Conservation (phyloP, 1,140 invertebrate genomes). For the Trichonephila clavata region DNA sequence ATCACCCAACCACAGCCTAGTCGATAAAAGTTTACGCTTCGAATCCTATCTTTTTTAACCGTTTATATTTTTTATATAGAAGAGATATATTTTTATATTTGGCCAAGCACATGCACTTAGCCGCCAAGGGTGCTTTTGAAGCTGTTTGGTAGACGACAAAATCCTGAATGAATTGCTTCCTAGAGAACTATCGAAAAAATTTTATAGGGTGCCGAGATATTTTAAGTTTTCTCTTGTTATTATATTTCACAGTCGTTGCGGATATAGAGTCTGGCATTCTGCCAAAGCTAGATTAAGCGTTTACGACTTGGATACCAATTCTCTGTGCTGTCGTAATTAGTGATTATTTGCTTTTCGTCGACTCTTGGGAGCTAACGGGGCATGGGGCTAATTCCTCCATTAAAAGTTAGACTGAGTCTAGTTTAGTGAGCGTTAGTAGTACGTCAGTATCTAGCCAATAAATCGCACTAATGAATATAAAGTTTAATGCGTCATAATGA, state of each 20-base stretch:
- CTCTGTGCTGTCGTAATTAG: conserved; percentile 37
- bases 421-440: not conserved
- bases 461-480: conserved; percentile 19
- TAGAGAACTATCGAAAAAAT: conserved; percentile 57
- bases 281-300: conserved; percentile 44
- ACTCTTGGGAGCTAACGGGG: not conserved
- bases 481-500: conserved; percentile 46
- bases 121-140: conserved; percentile 68
- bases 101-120: conserved; percentile 54
- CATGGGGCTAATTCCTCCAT: conserved; percentile 20
- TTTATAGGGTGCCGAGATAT: conserved; percentile 56
- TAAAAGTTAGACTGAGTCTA: conserved; percentile 38
- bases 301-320: conserved; percentile 42
- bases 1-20: conserved; percentile 34
- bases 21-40: conserved; percentile 70
- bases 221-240: conserved; percentile 57
- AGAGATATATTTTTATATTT: conserved; percentile 69
- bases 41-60: conserved; percentile 44
- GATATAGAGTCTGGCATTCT: conserved; percentile 28
- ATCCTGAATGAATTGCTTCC: conserved; percentile 68
- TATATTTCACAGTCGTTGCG: conserved; percentile 46
- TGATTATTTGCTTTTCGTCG: conserved; percentile 37
- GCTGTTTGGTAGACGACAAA: conserved; percentile 63
- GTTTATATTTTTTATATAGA: conserved; percentile 58
- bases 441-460: conserved; percentile 8